A percentile compares a stretch with the other conserved stretches of the same genome.
Conservation (phyloP, 1,140 invertebrate species). For the Lasioglossum baleicum region DNA sequence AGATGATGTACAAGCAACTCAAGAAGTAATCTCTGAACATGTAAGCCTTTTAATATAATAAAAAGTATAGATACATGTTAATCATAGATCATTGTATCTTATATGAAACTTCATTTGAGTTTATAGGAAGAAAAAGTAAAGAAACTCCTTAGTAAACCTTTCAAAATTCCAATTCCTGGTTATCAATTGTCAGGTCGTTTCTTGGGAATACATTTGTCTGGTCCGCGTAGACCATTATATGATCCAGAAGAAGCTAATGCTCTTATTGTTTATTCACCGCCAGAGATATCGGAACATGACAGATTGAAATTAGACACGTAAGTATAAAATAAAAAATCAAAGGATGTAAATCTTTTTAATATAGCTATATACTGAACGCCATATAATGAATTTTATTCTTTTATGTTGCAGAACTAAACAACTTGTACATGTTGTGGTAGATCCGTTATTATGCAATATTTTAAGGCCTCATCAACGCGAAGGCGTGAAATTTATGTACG, state of each 20-base stretch:
- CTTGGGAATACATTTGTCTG: conserved; percentile 87
- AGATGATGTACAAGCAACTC: conserved; percentile 67
- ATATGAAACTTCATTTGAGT: conserved; percentile 39
- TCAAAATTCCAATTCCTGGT: conserved; percentile 96
- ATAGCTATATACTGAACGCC: neutral
- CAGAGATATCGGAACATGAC: conserved; percentile 90
- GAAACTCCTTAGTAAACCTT: conserved; percentile 92
- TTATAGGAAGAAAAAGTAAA: conserved; percentile 89
- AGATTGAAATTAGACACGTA: conserved; percentile 88
- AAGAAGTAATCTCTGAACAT: conserved; percentile 76
- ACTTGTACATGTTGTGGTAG: conserved; percentile 83
- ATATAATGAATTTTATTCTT: conserved; percentile 7
- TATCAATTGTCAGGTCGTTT: conserved; percentile 89
- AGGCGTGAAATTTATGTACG: conserved; percentile 99
- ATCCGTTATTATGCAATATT: conserved; percentile 94
- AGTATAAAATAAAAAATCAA: conserved; percentile 56
- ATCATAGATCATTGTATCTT: neutral
- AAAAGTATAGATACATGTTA: neutral
- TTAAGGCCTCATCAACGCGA: conserved; percentile 98
- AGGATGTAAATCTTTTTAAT: neutral
- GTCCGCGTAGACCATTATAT: conserved; percentile 88
- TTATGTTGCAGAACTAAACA: conserved; percentile 68
- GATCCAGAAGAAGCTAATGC: conserved; percentile 97
- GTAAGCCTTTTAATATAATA: conserved; percentile 64
- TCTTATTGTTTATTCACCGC: conserved; percentile 93